phyloP scores from a whole-genome alignment of 2,888 invertebrate genomes.

The Tillus elongatus region DNA sequence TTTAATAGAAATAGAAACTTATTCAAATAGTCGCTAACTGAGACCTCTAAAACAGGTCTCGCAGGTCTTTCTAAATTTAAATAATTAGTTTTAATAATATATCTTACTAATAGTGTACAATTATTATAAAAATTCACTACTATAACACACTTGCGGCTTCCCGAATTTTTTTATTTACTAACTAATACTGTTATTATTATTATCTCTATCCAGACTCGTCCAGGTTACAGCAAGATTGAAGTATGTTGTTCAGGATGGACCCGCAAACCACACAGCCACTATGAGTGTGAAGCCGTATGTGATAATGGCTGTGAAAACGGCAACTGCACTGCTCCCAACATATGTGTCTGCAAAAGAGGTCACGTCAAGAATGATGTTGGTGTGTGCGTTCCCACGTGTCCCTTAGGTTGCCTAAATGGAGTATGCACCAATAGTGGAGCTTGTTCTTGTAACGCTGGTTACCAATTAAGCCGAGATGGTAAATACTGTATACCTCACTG shows the following conservation, averaged over 20 bases:
- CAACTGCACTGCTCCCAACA: constrained; percentile 54
- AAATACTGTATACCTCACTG: constrained; percentile 56
- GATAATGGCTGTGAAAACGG: constrained; percentile 60
- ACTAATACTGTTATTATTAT: too few relatives aligned
- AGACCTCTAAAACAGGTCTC: too few relatives aligned
- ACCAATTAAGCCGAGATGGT: constrained; percentile 46
- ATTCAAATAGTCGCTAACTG: too few relatives aligned
- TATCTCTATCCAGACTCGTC: constrained; percentile 51
- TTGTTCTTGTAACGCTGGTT: constrained; percentile 57
- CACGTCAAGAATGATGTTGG: constrained; percentile 47
- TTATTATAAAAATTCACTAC: too few relatives aligned
- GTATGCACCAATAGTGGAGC: constrained; percentile 50
- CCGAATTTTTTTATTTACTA: too few relatives aligned
- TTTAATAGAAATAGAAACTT: too few relatives aligned
- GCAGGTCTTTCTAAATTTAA: too few relatives aligned
- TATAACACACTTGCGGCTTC: too few relatives aligned
- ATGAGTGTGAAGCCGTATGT: constrained; percentile 55
- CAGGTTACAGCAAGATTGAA: constrained; percentile 55
- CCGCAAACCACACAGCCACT: constrained; percentile 48
- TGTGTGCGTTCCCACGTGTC: constrained; percentile 56
- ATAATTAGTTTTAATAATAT: too few relatives aligned
- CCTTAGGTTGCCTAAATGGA: constrained; percentile 59
- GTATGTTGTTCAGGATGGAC: constrained; percentile 65
- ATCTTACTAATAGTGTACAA: too few relatives aligned
- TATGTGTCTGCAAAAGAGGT: constrained; percentile 55